Conservation (phyloP, 2,888 invertebrate genomes). For the Pycnomerus fuliginosus region DNA sequence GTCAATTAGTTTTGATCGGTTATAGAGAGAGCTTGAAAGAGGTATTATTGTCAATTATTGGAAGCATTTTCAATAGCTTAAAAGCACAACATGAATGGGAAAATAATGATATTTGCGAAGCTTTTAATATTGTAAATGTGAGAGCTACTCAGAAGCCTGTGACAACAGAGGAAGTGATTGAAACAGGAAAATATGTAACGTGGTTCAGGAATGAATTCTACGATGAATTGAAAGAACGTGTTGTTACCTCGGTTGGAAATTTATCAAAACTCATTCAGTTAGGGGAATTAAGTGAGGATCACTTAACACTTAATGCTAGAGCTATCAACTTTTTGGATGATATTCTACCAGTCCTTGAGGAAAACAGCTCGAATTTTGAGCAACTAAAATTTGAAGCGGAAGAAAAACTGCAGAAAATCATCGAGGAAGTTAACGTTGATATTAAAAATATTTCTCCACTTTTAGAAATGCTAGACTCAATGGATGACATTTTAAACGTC, state of each 20-base stretch:
- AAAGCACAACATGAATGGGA: constrained; percentile 64
- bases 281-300: constrained; percentile 69
- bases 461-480: constrained; percentile 75
- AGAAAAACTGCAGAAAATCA: constrained; percentile 69
- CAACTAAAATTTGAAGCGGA: constrained; percentile 80
- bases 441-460: constrained; percentile 73
- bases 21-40: constrained; percentile 62
- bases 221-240: constrained; percentile 65
- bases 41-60: constrained; percentile 58
- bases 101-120: constrained; percentile 65
- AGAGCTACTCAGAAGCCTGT: constrained; percentile 70
- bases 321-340: constrained; percentile 80
- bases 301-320: constrained; percentile 72
- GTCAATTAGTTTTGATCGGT: constrained; percentile 59
- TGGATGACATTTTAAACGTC: constrained; percentile 76
- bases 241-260: constrained; percentile 64
- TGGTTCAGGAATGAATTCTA: constrained; percentile 71
- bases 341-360: constrained; percentile 78
- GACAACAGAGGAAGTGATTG: constrained; percentile 78
- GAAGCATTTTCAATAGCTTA: constrained; percentile 63
- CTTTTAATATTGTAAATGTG: constrained; percentile 69
- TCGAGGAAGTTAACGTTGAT: constrained; percentile 68
- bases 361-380: constrained; percentile 74
- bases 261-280: constrained; percentile 72
- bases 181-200: constrained; percentile 75